Conservation (phyloP, 1,140 invertebrate genomes). For the Fopius arisanus region DNA sequence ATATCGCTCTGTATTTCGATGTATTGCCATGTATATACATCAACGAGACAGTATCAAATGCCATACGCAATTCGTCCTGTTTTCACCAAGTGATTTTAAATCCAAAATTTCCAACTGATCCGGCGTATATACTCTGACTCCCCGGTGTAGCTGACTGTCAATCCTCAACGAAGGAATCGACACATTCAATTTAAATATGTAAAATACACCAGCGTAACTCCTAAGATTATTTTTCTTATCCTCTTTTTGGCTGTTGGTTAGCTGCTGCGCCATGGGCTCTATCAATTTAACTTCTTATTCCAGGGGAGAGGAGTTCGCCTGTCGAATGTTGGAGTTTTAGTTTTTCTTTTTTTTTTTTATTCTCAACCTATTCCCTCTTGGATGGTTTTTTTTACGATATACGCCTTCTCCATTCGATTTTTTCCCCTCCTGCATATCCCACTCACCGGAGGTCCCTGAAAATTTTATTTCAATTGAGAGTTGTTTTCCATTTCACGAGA, state of each 20-base stretch:
- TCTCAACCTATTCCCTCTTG: not conserved
- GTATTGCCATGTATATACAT: no score
- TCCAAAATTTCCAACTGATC: no score
- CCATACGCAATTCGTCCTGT: no score
- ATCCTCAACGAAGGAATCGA: slow-evolving; percentile 50
- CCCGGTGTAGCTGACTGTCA: slow-evolving; percentile 40
- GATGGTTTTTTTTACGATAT: not conserved
- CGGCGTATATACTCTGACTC: not conserved
- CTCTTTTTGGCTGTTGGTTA: not conserved
- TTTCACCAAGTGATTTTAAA: no score
- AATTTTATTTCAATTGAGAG: slow-evolving; percentile 36
- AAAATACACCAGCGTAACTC: slow-evolving; percentile 49
- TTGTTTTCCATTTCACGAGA: slow-evolving; percentile 6
- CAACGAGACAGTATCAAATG: not conserved
- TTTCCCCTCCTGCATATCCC: not conserved
- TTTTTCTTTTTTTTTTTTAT: not conserved
- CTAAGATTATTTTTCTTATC: slow-evolving; percentile 21
- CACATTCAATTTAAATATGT: slow-evolving; percentile 60
- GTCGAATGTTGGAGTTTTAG: slow-evolving; percentile 42
- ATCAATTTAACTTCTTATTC: slow-evolving; percentile 55
- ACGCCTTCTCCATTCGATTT: not conserved
- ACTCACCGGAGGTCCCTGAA: not conserved
- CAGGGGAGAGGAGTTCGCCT: slow-evolving; percentile 23
- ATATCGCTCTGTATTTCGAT: not conserved
- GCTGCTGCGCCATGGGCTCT: slow-evolving; percentile 32